Percentiles rank a stretch among this genome's conserved stretches.
These are phyloP conservation scores for Melinopterus prodromus DNA, from an alignment of 2,888 invertebrate genomes.

Conservation along the genomic window DNA sequence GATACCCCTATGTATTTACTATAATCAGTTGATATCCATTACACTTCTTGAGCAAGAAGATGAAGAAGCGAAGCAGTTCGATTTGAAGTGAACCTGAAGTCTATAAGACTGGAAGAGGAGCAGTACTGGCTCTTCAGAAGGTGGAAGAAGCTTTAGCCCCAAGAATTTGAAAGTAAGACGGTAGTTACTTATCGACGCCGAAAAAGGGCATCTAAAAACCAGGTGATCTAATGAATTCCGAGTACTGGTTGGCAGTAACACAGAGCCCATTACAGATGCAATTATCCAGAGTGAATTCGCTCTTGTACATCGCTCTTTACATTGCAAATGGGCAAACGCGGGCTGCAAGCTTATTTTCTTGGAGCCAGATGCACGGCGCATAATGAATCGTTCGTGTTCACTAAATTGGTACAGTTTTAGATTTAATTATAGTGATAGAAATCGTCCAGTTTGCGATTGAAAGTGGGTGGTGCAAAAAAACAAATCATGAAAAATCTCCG, in stretches of 20 bases:
- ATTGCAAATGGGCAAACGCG: constrained; percentile 8
- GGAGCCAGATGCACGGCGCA: background rate
- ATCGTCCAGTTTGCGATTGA: background rate
- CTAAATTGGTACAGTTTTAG: constrained; percentile 15
- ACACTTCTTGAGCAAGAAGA: background rate
- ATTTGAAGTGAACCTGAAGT: no score
- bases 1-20: background rate
- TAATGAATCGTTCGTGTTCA: background rate
- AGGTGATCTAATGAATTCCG: background rate
- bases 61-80: no score
- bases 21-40: background rate
- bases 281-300: constrained; percentile 16
- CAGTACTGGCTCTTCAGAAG: no score
- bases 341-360: no score
- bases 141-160: no score
- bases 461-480: background rate
- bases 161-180: no score
- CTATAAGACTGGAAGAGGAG: no score
- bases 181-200: no score
- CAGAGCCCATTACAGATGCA: constrained; percentile 14
- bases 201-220: no score
- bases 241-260: constrained; percentile 6
- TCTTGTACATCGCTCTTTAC: constrained; percentile 19
- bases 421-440: background rate
- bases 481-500: no score